phyloP scores from a whole-genome alignment of 2,888 invertebrate species.

The Zootermopsis nevadensis region DNA sequence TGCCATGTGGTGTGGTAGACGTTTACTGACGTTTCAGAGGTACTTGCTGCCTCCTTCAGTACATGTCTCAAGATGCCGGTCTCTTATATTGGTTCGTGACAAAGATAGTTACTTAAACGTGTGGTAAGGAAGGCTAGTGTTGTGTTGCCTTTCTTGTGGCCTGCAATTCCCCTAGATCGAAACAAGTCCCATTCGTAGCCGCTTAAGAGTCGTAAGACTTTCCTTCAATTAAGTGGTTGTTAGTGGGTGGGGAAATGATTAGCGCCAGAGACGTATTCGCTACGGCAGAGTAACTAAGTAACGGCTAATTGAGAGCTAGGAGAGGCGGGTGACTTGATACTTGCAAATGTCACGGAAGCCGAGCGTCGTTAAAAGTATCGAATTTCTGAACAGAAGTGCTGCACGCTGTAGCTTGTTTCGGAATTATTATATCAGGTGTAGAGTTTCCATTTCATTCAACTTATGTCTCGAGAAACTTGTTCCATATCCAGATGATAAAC shows the following conservation, averaged over 20 bases:
- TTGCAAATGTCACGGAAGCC: not conserved
- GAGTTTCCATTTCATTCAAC: not conserved
- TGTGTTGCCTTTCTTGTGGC: too few relatives aligned
- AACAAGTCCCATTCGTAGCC: too few relatives aligned
- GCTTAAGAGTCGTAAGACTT: too few relatives aligned
- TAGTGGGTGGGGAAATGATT: conserved; percentile 18
- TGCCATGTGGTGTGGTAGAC: too few relatives aligned
- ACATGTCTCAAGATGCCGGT: too few relatives aligned
- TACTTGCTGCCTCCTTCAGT: too few relatives aligned
- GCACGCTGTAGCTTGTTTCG: not conserved
- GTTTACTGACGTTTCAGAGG: too few relatives aligned
- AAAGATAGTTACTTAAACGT: too few relatives aligned
- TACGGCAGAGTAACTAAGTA: not conserved
- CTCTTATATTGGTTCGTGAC: too few relatives aligned
- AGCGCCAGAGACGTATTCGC: too few relatives aligned
- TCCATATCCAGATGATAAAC: not conserved
- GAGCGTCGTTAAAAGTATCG: conserved; percentile 7
- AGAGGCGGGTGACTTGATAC: not conserved
- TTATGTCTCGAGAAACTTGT: not conserved
- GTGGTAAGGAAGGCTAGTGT: too few relatives aligned
- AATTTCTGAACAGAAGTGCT: not conserved
- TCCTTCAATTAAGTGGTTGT: conserved; percentile 16
- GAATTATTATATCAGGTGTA: not conserved
- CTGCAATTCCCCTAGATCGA: too few relatives aligned
- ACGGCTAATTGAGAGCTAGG: not conserved